phyloP scores from a whole-genome alignment of 2,797 vertebrate genomes.

The Chaenodraco wilsoni region DNA sequence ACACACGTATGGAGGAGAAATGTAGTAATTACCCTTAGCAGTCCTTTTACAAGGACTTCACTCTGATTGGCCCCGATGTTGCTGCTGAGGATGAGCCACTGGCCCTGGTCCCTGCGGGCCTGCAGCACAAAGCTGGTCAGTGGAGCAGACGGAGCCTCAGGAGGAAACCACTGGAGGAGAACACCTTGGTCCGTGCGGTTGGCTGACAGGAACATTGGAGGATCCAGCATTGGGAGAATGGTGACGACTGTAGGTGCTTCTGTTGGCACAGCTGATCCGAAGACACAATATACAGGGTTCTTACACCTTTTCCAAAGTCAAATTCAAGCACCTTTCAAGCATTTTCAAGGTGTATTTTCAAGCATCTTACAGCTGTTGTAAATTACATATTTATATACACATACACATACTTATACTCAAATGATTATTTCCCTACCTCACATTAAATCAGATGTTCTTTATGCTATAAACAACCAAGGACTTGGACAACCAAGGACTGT shows the following conservation, averaged over 20 bases:
- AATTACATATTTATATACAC: too few species aligned
- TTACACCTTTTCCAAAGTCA: too few species aligned
- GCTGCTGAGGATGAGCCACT: constrained; percentile 89
- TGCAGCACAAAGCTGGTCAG: constrained; percentile 90
- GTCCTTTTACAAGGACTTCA: constrained; percentile 89
- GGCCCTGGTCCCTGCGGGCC: constrained; percentile 85
- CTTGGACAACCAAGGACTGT: too few species aligned
- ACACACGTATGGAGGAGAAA: background rate
- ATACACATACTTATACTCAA: too few species aligned
- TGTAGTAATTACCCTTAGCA: constrained; percentile 87
- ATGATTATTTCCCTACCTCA: too few species aligned
- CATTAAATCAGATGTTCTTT: too few species aligned
- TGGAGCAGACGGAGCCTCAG: constrained; percentile 77
- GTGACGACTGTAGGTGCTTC: constrained; percentile 67
- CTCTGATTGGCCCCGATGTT: constrained; percentile 85
- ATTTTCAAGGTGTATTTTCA: too few species aligned
- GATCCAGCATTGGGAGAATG: constrained; percentile 77
- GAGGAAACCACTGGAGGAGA: constrained; percentile 89
- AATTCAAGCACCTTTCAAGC: too few species aligned
- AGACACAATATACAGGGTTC: background rate
- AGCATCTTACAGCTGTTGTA: too few species aligned
- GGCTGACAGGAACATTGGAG: constrained; percentile 86
- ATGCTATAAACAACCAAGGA: too few species aligned
- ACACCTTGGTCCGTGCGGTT: constrained; percentile 87
- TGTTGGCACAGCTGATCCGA: constrained; percentile 72